These are phyloP conservation scores for Perizoma flavofasciatum DNA, from an alignment of 2,888 invertebrate genomes.

Conservation along the genomic window DNA sequence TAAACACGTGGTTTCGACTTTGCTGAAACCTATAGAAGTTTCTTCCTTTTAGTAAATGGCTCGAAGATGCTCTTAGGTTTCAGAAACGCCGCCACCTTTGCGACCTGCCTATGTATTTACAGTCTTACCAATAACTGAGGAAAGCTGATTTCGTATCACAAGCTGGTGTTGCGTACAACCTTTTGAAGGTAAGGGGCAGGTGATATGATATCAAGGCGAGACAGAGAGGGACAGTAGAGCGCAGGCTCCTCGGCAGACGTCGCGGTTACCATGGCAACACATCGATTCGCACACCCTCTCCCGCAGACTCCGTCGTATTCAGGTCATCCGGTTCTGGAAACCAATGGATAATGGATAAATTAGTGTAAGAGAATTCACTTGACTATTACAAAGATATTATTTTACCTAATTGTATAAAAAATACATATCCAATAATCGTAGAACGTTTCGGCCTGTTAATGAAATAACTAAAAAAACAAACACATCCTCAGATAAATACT, in stretches of 20 bases:
- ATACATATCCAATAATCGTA: too few species aligned
- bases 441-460: too few species aligned
- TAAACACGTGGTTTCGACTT: slow-evolving; percentile 61
- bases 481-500: too few species aligned
- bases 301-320: slow-evolving; percentile 70
- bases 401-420: too few species aligned
- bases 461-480: too few species aligned
- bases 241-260: slow-evolving; percentile 84
- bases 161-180: slow-evolving; percentile 33
- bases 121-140: slow-evolving; percentile 1
- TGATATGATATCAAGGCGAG: slow-evolving; percentile 84
- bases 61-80: slow-evolving; percentile 56
- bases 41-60: slow-evolving; percentile 77
- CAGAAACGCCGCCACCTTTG: slow-evolving; percentile 41
- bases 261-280: slow-evolving; percentile 79
- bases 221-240: slow-evolving; percentile 82
- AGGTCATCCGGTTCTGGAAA: slow-evolving; percentile 71
- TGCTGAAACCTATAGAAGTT: slow-evolving; percentile 65
- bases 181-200: slow-evolving; percentile 51
- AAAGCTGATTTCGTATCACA: slow-evolving; percentile 20
- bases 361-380: slow-evolving; percentile 4
- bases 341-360: slow-evolving; percentile 39
- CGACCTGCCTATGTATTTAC: slow-evolving; percentile 26
- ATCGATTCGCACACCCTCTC: slow-evolving; percentile 77
- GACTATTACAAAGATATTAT: too few species aligned